Evolutionary conservation across 2,797 vertebrate genomes (phyloP).

Genomic region (Channa striata): DNA sequence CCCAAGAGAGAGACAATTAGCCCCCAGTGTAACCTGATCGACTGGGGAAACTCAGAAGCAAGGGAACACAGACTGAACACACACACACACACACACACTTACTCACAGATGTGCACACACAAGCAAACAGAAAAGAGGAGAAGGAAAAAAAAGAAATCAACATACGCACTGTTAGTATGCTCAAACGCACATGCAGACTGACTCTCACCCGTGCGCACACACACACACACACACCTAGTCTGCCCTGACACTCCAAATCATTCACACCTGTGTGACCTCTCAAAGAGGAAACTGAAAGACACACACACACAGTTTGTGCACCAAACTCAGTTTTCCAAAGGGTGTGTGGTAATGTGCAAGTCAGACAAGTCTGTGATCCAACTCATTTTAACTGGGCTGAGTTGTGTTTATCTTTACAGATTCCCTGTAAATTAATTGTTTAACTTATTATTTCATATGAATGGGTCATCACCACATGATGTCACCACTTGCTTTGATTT

Average conservation of each 20-base stretch:
- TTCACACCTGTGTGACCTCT: slow-evolving; percentile 78
- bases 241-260: slow-evolving; percentile 74
- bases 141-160: slow-evolving; percentile 24
- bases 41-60: slow-evolving; percentile 71
- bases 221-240: slow-evolving; percentile 34
- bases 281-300: slow-evolving; percentile 65
- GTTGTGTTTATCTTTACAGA: slow-evolving; percentile 23
- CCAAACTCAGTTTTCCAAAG: slow-evolving; percentile 31
- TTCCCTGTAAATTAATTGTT: slow-evolving; percentile 37
- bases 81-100: slow-evolving; percentile 26
- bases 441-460: slow-evolving; percentile 31
- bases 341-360: slow-evolving; percentile 16
- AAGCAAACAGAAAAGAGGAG: slow-evolving; percentile 21
- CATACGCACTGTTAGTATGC: slow-evolving; percentile 35
- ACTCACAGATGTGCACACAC: slow-evolving; percentile 42
- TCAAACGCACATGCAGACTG: slow-evolving; percentile 37
- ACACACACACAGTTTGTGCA: slow-evolving; percentile 37
- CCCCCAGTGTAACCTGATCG: slow-evolving; percentile 80
- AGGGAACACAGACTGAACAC: slow-evolving; percentile 53
- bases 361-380: slow-evolving; percentile 30
- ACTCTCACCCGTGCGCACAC: slow-evolving; percentile 26
- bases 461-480: slow-evolving; percentile 15
- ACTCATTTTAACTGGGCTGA: slow-evolving; percentile 20
- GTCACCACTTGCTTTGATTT: slow-evolving; percentile 33
- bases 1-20: slow-evolving; percentile 82